Evolutionary conservation across 2,888 invertebrate genomes (phyloP).

Genomic region (Dicyrtoma fusca): DNA sequence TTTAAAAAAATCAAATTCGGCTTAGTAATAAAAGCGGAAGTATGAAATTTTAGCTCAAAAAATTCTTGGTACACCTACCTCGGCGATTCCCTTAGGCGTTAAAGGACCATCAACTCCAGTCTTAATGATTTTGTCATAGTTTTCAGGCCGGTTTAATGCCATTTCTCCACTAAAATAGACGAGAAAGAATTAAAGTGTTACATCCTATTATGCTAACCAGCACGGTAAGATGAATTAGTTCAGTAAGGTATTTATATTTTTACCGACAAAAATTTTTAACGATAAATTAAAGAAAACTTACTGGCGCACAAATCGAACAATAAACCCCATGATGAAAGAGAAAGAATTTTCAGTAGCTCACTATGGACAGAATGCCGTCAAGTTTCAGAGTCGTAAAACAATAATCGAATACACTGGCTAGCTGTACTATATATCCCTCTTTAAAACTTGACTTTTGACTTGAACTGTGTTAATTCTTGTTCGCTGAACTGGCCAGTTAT

Average conservation of each 20-base stretch:
- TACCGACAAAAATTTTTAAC: background rate
- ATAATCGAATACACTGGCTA: background rate
- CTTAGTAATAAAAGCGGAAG: background rate
- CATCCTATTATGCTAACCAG: background rate
- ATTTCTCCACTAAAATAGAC: constrained; percentile 40
- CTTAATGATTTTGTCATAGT: constrained; percentile 36
- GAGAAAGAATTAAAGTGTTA: background rate
- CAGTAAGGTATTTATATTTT: too few species aligned
- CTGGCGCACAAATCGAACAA: constrained; percentile 32
- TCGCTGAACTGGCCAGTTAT: too few species aligned
- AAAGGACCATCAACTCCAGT: constrained; percentile 36
- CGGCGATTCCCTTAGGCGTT: constrained; percentile 31
- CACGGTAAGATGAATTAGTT: background rate
- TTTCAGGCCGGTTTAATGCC: constrained; percentile 39
- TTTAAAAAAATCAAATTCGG: background rate
- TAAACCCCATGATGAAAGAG: constrained; percentile 18
- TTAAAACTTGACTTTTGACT: too few species aligned
- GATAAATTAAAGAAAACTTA: constrained; percentile 6
- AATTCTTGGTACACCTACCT: constrained; percentile 27
- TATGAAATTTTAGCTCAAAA: too few species aligned
- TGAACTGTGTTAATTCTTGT: too few species aligned
- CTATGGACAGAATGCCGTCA: too few species aligned
- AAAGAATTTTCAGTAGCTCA: too few species aligned
- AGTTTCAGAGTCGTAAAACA: background rate
- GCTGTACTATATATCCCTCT: too few species aligned